Conservation (phyloP, 1,140 invertebrate species). For the Ceratosolen fusciceps region DNA sequence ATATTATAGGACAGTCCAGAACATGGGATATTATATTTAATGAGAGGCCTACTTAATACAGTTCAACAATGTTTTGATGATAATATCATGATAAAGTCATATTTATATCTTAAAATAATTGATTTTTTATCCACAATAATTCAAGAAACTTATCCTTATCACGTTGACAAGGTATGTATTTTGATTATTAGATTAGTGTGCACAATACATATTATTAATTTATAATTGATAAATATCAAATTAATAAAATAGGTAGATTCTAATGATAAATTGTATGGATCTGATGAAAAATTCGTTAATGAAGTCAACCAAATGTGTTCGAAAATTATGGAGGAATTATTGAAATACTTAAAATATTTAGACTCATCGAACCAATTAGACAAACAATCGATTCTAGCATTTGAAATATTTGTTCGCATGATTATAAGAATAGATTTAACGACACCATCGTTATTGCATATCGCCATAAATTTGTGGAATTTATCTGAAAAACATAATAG, state of each 20-base stretch:
- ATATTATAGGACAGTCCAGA: constrained; percentile 85
- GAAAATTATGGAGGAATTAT: constrained; percentile 83
- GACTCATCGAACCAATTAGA: constrained; percentile 74
- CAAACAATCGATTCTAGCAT: constrained; percentile 78
- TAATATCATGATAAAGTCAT: constrained; percentile 71
- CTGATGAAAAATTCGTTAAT: constrained; percentile 86
- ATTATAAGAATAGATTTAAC: constrained; percentile 79
- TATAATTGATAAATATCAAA: constrained; percentile 31
- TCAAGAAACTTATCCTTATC: constrained; percentile 86
- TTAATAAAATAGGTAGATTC: constrained; percentile 81
- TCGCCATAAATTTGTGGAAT: constrained; percentile 86
- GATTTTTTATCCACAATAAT: constrained; percentile 81
- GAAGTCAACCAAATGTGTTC: constrained; percentile 86
- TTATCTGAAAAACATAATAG: constrained; percentile 77
- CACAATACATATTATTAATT: neutral
- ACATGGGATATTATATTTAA: constrained; percentile 83
- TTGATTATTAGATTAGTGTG: neutral
- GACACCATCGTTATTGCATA: constrained; percentile 73
- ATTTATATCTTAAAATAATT: constrained; percentile 80
- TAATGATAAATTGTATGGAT: constrained; percentile 93
- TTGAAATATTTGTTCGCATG: constrained; percentile 84
- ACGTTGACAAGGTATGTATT: constrained; percentile 81
- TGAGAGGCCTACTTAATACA: constrained; percentile 82
- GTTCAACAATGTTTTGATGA: constrained; percentile 81
- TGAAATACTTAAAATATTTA: constrained; percentile 80